Percentiles rank a stretch among this genome's conserved stretches.
Conservation (phyloP, 2,797 vertebrate genomes). For the Xiphorhynchus erythropygius region DNA sequence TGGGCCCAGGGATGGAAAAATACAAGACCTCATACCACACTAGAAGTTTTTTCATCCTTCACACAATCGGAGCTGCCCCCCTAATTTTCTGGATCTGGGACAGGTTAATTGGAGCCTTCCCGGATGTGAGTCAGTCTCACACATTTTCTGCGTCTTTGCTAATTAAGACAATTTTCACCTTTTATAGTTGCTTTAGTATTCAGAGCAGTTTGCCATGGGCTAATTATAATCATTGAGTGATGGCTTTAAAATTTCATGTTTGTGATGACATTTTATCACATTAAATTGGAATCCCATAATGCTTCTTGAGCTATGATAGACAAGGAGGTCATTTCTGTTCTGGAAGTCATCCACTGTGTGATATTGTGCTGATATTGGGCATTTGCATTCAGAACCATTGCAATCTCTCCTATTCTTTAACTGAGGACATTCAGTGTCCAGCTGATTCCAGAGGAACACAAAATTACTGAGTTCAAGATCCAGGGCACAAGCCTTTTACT, state of each 20-base stretch:
- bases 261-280: conserved; percentile 33
- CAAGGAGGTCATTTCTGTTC: neutral
- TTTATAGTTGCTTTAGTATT: conserved; percentile 39
- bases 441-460: neutral
- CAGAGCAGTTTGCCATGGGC: neutral
- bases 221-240: conserved; percentile 43
- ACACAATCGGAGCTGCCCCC: neutral
- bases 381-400: neutral
- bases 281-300: conserved; percentile 8
- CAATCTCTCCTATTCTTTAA: neutral
- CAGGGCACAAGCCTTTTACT: neutral
- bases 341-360: neutral
- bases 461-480: neutral
- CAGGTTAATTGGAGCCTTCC: conserved; percentile 44
- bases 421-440: neutral
- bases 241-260: conserved; percentile 31
- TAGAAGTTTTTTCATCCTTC: neutral
- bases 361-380: neutral
- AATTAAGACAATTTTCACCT: conserved; percentile 53
- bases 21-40: neutral
- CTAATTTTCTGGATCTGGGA: conserved; percentile 10
- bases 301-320: neutral
- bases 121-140: conserved; percentile 2
- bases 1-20: conserved; percentile 8
- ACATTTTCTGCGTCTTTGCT: conserved; percentile 15